Conservation (phyloP, 2,888 invertebrate species). For the Caenorhabditis panamensis region DNA sequence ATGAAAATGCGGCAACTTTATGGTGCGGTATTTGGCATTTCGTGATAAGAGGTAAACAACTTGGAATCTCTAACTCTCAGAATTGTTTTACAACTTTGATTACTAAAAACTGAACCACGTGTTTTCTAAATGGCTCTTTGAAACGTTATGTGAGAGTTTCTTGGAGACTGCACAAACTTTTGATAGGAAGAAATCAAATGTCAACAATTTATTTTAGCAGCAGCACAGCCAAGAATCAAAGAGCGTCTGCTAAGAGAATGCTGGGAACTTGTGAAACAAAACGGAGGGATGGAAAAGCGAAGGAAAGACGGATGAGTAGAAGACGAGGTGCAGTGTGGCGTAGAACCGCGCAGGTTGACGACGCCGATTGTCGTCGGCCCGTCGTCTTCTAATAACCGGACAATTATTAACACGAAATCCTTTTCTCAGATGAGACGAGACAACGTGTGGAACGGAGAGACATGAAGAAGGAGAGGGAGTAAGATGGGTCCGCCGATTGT, state of each 20-base stretch:
- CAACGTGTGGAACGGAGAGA: background rate
- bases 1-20: too few relatives aligned
- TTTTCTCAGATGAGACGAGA: conserved; percentile 1
- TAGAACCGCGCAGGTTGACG: conserved; percentile 19
- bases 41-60: too few relatives aligned
- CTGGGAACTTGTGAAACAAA: background rate
- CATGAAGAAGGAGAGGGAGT: background rate
- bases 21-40: too few relatives aligned
- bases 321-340: conserved; percentile 11
- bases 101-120: too few relatives aligned
- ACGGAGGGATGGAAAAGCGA: background rate
- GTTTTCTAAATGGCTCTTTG: too few relatives aligned
- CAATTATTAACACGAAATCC: conserved; percentile 21
- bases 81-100: too few relatives aligned
- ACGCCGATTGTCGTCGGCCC: conserved; percentile 16
- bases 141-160: too few relatives aligned
- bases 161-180: background rate
- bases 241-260: background rate
- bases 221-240: too few relatives aligned
- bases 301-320: background rate
- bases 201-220: background rate
- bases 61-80: too few relatives aligned
- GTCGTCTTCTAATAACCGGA: conserved; percentile 28
- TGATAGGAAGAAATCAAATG: background rate
- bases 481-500: conserved; percentile 9